Evolutionary conservation across 2,113 vertebrate species (phyloP).

Genomic region (Urocolius indicus): DNA sequence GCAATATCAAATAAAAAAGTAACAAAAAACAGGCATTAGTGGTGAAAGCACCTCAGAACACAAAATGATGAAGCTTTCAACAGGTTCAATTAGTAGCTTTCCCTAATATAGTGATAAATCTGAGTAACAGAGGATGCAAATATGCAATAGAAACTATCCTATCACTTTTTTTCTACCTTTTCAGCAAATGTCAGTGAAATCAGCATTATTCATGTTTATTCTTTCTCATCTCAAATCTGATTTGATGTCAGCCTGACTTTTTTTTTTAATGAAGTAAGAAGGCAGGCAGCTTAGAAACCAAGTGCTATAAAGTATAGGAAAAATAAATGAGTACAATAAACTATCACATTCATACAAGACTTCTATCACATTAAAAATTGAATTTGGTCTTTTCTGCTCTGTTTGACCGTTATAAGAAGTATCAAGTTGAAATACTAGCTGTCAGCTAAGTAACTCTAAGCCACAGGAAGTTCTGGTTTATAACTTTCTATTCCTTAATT

Average conservation of each 20-base stretch:
- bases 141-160: background rate
- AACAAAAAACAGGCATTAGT: background rate
- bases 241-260: background rate
- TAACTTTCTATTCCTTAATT: background rate
- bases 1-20: background rate
- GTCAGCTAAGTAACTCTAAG: background rate
- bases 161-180: background rate
- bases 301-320: background rate
- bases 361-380: background rate
- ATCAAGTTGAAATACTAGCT: background rate
- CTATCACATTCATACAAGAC: background rate
- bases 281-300: background rate
- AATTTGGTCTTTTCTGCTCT: background rate
- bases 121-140: background rate
- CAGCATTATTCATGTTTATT: background rate
- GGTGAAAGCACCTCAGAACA: background rate
- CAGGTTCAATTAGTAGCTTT: background rate
- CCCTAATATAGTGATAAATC: background rate
- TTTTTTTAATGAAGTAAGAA: background rate
- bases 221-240: background rate
- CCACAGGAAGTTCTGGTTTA: background rate
- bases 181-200: background rate
- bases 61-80: background rate
- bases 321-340: background rate
- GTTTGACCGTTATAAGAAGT: background rate